Evolutionary conservation across 2,888 invertebrate species (phyloP).

Genomic region (Pherbina coryleti): DNA sequence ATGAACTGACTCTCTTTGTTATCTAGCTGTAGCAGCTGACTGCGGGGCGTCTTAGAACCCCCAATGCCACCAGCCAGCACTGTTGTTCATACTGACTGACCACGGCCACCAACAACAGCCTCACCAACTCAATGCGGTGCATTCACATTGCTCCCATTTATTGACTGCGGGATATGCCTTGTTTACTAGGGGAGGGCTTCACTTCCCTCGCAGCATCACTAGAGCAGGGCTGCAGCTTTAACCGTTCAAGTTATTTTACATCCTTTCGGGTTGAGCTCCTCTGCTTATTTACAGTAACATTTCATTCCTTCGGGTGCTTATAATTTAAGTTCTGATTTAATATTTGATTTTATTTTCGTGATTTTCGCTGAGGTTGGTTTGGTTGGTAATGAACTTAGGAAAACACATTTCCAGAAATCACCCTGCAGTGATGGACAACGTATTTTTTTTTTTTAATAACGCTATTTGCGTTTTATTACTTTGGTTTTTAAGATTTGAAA

Average conservation of each 20-base stretch:
- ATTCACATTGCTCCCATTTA: constrained; percentile 25
- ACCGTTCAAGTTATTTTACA: constrained; percentile 25
- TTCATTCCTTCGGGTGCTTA: constrained; percentile 17
- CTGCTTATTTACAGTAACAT: constrained; percentile 10
- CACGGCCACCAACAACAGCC: not conserved
- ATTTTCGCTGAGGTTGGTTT: not conserved
- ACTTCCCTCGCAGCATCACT: not conserved
- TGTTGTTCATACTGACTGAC: constrained; percentile 44
- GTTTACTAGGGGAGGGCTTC: not conserved
- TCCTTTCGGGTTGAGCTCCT: not conserved
- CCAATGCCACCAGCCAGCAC: not conserved
- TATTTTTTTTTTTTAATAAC: not conserved
- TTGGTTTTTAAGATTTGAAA: no score
- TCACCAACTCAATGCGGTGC: constrained; percentile 11
- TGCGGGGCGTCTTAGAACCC: not conserved
- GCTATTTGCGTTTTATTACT: no score
- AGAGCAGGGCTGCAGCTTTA: constrained; percentile 41
- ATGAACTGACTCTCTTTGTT: not conserved
- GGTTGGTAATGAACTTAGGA: constrained; percentile 2
- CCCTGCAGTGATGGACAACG: not conserved
- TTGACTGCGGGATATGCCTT: constrained; percentile 10
- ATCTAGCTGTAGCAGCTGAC: not conserved
- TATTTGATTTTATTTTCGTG: constrained; percentile 32
- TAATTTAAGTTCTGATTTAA: constrained; percentile 33
- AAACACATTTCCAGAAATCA: not conserved